Percentiles rank a stretch among this genome's conserved stretches.
These are phyloP conservation scores for Lasius platythorax DNA, from an alignment of 2,888 invertebrate genomes.

Conservation along the genomic window DNA sequence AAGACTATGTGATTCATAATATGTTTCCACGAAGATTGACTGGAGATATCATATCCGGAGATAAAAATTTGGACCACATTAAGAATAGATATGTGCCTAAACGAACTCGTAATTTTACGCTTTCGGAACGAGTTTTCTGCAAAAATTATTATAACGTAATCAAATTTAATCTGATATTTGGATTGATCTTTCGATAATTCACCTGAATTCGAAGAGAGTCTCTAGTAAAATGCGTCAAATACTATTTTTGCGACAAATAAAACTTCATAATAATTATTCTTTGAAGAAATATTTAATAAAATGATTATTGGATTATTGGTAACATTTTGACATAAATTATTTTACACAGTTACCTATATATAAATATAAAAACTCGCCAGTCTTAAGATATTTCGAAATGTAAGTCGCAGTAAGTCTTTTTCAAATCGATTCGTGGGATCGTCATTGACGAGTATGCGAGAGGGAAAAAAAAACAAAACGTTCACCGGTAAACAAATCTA, in stretches of 20 bases:
- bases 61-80: slow-evolving; percentile 20
- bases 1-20: neutral
- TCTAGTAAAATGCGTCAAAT: slow-evolving; percentile 57
- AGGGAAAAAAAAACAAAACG: slow-evolving; percentile 13
- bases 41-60: neutral
- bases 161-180: slow-evolving; percentile 28
- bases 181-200: neutral
- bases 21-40: neutral
- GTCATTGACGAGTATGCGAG: neutral
- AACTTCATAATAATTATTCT: neutral
- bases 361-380: neutral
- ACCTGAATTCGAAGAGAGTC: slow-evolving; percentile 51
- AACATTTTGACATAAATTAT: neutral
- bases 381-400: neutral
- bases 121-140: slow-evolving; percentile 32
- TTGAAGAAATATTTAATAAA: neutral
- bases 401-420: slow-evolving; percentile 1
- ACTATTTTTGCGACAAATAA: neutral
- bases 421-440: neutral
- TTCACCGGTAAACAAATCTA: slow-evolving; percentile 62
- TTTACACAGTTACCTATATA: neutral
- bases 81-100: neutral
- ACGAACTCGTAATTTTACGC: slow-evolving; percentile 8
- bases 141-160: slow-evolving; percentile 53
- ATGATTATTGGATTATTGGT: neutral